Evolutionary conservation across 1,140 invertebrate species (phyloP), one percentile per base, ranked within the genome.

Genomic region (Amyelois transitella): DNA sequence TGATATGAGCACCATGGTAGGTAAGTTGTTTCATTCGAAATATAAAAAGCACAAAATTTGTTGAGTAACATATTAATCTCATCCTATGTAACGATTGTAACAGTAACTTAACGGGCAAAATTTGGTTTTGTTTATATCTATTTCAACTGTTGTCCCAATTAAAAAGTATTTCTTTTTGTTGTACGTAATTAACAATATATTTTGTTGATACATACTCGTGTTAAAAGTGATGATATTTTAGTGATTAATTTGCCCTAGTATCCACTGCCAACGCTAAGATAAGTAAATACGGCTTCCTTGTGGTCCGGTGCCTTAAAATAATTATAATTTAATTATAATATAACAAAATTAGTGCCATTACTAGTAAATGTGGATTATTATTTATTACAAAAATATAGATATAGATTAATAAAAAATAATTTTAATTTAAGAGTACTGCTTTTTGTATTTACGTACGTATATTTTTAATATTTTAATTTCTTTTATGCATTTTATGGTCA

Each of bases 271-370:
- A 58, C n/a, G 44, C 18, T 28, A 32, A 18, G 51, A n/a, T 21
- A 48, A 48, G 45, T 14, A 18, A 48, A 8, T 17, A 43, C 38
- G 47, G 53, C 53, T 55, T 55, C 51, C 43, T 59, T 8, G 19
- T 58, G 8, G 53, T 60, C 43, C 49, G 60, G 75, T 82, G 72
- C 73, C 75, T 81, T 77, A 69, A 38, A n/a, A 14, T 38, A 38
- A 38, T 38, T 32, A 32, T 32, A 32, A 32, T 55, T 60, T 66
- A 21, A 69, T 61, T 56, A 62, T 67, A 58, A 64, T 61, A 66
- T 69, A 66, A 69, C 44, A 63, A 56, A 25, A 56, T 54, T 79
- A 77, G 81, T 85, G 81, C 81, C 81, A 85, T 85, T 83, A 80
- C 68, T 78, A 76, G 73, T 81, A 65, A 54, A 48, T 66, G 60